Evolutionary conservation across 2,113 vertebrate species (phyloP).

Genomic region (Crotophaga sulcirostris): DNA sequence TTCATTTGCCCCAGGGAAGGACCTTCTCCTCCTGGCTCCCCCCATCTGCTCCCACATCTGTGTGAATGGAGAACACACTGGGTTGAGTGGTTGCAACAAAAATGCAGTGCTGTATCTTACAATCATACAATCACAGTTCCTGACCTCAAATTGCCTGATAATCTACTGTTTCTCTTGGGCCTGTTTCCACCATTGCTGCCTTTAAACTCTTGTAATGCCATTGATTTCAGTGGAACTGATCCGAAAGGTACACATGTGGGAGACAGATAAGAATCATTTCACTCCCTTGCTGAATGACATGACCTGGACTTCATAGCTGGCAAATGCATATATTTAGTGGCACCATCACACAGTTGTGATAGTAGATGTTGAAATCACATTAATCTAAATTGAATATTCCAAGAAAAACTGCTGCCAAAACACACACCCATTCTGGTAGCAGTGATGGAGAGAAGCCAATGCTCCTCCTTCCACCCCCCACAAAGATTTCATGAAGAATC

Average conservation of each 20-base stretch:
- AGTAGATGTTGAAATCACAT: slow-evolving; percentile 37
- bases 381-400: slow-evolving; percentile 28
- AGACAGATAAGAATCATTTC: not conserved
- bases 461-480: not conserved
- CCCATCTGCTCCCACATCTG: not conserved
- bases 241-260: not conserved
- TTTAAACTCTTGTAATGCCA: not conserved
- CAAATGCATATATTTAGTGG: not conserved
- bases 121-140: not conserved
- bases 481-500: not conserved
- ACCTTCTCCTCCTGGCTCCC: not conserved
- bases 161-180: not conserved
- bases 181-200: not conserved
- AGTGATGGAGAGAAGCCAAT: not conserved
- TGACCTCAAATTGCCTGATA: not conserved
- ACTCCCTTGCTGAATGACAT: not conserved
- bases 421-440: not conserved
- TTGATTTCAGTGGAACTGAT: not conserved
- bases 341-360: not conserved
- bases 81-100: not conserved
- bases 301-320: not conserved
- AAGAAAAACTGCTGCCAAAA: slow-evolving; percentile 42
- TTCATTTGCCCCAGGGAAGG: not conserved
- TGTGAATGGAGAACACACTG: not conserved
- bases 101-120: not conserved